These are phyloP conservation scores for Ahaetulla prasina DNA, from an alignment of 2,113 vertebrate species.

Conservation along the genomic window DNA sequence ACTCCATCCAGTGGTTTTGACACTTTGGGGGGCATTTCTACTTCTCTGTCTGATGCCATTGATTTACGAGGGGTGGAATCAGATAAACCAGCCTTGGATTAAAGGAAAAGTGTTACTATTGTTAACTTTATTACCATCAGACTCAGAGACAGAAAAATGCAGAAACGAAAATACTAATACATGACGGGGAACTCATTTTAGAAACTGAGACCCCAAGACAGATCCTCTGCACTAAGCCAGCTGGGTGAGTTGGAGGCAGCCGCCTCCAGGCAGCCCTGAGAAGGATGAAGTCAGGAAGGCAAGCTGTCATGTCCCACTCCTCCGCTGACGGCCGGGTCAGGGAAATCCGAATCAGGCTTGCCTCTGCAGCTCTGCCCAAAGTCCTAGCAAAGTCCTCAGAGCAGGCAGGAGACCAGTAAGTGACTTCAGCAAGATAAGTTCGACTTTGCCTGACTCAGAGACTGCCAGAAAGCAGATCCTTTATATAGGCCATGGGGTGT, in stretches of 20 bases:
- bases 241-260: background rate
- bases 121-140: background rate
- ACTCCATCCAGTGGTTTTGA: background rate
- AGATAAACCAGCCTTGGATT: background rate
- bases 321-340: no score
- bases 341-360: no score
- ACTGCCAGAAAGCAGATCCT: no score
- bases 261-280: background rate
- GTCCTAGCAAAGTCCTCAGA: no score
- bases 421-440: no score
- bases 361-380: no score
- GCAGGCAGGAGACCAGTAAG: no score
- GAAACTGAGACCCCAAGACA: background rate
- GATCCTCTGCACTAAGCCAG: background rate
- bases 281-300: background rate
- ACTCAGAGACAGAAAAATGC: background rate
- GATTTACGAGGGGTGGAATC: background rate
- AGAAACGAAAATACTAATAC: background rate
- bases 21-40: background rate
- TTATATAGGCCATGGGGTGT: no score
- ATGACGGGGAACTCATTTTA: background rate
- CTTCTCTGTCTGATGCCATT: background rate
- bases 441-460: no score
- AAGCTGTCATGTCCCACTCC: no score
- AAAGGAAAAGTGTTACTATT: background rate